Percentiles rank a stretch among this genome's conserved stretches.
Evolutionary conservation across 2,888 invertebrate genomes (phyloP).

Genomic region (Rhingia rostrata): DNA sequence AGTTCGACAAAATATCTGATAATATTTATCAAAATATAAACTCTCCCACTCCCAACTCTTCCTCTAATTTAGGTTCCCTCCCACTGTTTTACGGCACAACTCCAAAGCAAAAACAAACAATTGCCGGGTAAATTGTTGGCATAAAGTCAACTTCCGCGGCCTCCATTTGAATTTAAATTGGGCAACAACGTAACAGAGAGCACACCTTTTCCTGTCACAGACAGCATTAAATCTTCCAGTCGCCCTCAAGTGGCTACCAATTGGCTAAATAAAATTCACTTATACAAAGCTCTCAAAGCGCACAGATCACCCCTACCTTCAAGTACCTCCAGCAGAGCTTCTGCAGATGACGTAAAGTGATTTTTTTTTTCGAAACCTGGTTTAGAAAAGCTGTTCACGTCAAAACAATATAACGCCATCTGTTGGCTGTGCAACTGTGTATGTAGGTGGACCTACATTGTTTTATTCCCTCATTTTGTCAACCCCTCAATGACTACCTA

Average conservation of each 20-base stretch:
- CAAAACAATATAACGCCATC: constrained; percentile 23
- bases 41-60: constrained; percentile 33
- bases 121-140: constrained; percentile 48
- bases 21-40: constrained; percentile 9
- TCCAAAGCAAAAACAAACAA: constrained; percentile 28
- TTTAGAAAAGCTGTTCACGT: no score
- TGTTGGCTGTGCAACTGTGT: not conserved
- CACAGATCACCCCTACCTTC: constrained; percentile 25
- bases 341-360: not conserved
- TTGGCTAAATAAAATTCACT: constrained; percentile 56
- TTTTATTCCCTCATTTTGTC: not conserved
- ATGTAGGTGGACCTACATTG: constrained; percentile 10
- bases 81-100: constrained; percentile 33
- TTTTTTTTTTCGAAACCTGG: not conserved
- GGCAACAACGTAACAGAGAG: constrained; percentile 38
- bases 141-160: constrained; percentile 58
- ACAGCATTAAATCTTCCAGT: constrained; percentile 29
- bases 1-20: not conserved
- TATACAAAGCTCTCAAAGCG: not conserved
- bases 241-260: constrained; percentile 25
- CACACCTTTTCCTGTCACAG: constrained; percentile 64
- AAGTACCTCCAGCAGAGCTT: constrained; percentile 4
- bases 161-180: constrained; percentile 57
- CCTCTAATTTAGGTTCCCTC: constrained; percentile 8
- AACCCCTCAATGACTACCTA: constrained; percentile 6